Evolutionary conservation across 2,113 vertebrate genomes (phyloP), one percentile per base, ranked within the genome.

Genomic region (Carettochelys insculpta): DNA sequence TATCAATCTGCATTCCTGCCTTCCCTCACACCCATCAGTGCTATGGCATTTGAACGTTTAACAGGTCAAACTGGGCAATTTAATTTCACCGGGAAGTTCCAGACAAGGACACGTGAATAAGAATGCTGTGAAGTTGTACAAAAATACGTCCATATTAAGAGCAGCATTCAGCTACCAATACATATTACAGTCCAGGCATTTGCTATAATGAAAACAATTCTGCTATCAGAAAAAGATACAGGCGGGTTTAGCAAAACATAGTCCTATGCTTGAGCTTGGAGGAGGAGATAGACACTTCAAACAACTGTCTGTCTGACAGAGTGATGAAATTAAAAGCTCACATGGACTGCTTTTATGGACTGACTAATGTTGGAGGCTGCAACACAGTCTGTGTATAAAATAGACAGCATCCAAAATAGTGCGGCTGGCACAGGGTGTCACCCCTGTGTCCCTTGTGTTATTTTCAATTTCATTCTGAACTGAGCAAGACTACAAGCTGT

Each of bases 11-110:
- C 4, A 27, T 4, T 7, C 25, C 89, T 94, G 48, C 24, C 38
- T 78, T 65, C n/a, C 24, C 52, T 38, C 45, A 50, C 34, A 89
- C 5, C 4, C 45, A 65, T 38, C 82, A 48, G 19, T 82, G 48
- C 20, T 38, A 53, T 43, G 27, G 13, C 25, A 83, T 77, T 25
- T 38, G 75, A 9, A 5, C 51, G 3, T 24, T 41, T 76, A 31
- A 25, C 11, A 1, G 1, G 50, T 11, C 20, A 50, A 90, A 54
- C 0, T 3, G 3, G 1, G 4, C 65, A 73, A 27, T 77, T 75
- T 1, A 73, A 11, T n/a, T 25, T 48, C 80, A 82, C 1, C 5
- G 27, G 31, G 27, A 90, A 85, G 38, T 77, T 81, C 68, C 78
- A 38, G 34, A 75, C 16, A 4, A 2, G 71, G 80, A 17, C 68